phyloP scores from a whole-genome alignment of 2,888 invertebrate species.

The Furcula furcula region DNA sequence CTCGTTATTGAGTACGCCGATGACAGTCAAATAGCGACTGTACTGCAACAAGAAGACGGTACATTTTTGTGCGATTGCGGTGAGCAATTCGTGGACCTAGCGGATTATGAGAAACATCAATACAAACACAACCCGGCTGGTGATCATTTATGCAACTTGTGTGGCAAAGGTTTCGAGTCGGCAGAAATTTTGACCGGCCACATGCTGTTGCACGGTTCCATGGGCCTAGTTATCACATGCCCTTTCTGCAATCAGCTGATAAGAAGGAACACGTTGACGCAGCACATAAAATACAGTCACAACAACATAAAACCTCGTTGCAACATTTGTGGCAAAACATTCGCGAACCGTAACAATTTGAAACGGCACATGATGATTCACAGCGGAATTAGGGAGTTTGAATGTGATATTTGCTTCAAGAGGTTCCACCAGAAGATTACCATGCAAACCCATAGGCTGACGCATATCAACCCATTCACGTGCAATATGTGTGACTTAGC shows the following conservation, averaged over 20 bases:
- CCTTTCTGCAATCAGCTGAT: conserved; percentile 68
- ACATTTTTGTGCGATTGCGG: conserved; percentile 73
- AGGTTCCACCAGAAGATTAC: conserved; percentile 74
- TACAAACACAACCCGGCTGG: conserved; percentile 62
- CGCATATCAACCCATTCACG: conserved; percentile 59
- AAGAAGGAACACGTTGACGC: conserved; percentile 62
- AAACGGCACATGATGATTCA: conserved; percentile 79
- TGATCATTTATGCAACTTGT: conserved; percentile 65
- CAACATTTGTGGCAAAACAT: conserved; percentile 65
- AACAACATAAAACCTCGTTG: conserved; percentile 70
- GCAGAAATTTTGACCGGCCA: conserved; percentile 70
- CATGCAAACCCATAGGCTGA: conserved; percentile 73
- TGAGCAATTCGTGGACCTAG: conserved; percentile 62
- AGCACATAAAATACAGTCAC: conserved; percentile 74
- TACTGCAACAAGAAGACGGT: conserved; percentile 67
- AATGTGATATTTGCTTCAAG: conserved; percentile 72
- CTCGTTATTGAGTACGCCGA: conserved; percentile 73
- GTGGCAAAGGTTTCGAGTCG: conserved; percentile 74
- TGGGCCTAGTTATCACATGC: conserved; percentile 55
- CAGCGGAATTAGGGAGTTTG: conserved; percentile 65
- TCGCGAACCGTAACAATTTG: conserved; percentile 73
- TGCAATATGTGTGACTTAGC: conserved; percentile 63
- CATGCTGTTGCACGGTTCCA: conserved; percentile 63
- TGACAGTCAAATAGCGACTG: conserved; percentile 64
- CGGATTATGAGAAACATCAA: conserved; percentile 69